Conservation (phyloP, 2,888 invertebrate species). For the Anticlea derivata region DNA sequence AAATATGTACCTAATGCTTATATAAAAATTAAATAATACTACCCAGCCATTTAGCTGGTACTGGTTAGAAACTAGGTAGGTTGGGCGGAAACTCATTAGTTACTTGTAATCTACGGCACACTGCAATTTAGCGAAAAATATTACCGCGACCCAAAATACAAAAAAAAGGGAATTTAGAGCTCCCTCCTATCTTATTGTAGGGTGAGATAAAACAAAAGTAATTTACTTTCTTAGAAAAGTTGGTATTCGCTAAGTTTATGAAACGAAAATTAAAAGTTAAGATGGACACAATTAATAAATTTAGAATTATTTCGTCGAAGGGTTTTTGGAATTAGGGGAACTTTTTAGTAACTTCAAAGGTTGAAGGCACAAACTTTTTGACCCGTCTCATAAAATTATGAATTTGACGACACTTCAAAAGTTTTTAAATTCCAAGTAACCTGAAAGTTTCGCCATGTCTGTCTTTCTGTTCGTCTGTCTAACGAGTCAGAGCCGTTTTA, state of each 20-base stretch:
- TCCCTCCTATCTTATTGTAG: slow-evolving; percentile 1
- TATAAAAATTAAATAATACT: too few relatives aligned
- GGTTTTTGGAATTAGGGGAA: slow-evolving; percentile 4
- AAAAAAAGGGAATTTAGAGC: slow-evolving; percentile 4
- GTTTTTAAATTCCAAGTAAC: not conserved
- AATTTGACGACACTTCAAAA: not conserved
- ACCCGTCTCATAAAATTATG: not conserved
- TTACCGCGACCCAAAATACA: slow-evolving; percentile 12
- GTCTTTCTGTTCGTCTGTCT: too few relatives aligned
- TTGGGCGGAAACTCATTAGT: slow-evolving; percentile 46
- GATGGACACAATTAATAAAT: slow-evolving; percentile 21
- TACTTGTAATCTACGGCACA: slow-evolving; percentile 39
- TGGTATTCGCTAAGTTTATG: slow-evolving; percentile 10
- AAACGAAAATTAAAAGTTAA: slow-evolving; percentile 22
- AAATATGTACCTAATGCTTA: too few relatives aligned
- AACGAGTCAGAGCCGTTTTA: too few relatives aligned
- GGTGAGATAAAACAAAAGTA: slow-evolving; percentile 26
- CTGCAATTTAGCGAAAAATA: slow-evolving; percentile 30
- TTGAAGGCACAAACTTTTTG: not conserved
- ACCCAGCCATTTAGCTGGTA: slow-evolving; percentile 6
- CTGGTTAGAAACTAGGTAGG: slow-evolving; percentile 21
- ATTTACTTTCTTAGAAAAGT: slow-evolving; percentile 18
- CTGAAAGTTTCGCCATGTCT: too few relatives aligned
- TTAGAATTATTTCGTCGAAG: slow-evolving; percentile 13
- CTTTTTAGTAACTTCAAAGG: not conserved